Percentiles rank a stretch among this genome's conserved stretches.
Evolutionary conservation across 2,113 vertebrate genomes (phyloP).

Genomic region (Holacanthus passer): DNA sequence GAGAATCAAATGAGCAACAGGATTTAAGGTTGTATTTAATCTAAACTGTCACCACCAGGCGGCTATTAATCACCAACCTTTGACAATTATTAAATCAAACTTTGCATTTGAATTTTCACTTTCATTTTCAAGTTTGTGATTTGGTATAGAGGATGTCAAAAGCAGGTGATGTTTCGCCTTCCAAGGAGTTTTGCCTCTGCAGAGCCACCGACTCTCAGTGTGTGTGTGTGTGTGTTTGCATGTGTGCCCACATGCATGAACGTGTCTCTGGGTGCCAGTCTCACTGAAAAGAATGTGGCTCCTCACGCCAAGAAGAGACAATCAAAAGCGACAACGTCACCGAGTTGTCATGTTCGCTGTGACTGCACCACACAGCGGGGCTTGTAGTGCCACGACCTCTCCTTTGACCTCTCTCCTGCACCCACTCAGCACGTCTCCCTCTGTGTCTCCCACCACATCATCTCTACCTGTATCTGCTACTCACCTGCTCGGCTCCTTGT

Average conservation of each 20-base stretch:
- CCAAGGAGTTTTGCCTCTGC: slow-evolving; percentile 29
- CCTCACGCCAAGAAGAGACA: slow-evolving; percentile 46
- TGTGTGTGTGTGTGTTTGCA: slow-evolving; percentile 18
- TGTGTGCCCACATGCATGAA: slow-evolving; percentile 6
- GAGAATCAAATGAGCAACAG: slow-evolving; percentile 29
- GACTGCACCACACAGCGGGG: slow-evolving; percentile 16
- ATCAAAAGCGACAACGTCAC: slow-evolving; percentile 66
- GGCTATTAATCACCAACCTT: slow-evolving; percentile 10
- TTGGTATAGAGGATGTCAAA: neutral
- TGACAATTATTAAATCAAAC: neutral
- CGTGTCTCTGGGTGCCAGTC: slow-evolving; percentile 50
- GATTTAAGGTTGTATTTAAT: neutral
- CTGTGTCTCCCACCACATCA: slow-evolving; percentile 13
- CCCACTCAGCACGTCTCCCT: slow-evolving; percentile 18
- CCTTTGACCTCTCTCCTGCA: slow-evolving; percentile 31
- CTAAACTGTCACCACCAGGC: neutral
- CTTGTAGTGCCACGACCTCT: slow-evolving; percentile 43
- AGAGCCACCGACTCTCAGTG: slow-evolving; percentile 38
- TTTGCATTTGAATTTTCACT: neutral
- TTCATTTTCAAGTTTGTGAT: neutral
- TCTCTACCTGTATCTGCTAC: slow-evolving; percentile 37
- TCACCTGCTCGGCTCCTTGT: slow-evolving; percentile 44
- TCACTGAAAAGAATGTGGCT: slow-evolving; percentile 44
- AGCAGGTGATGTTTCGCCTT: slow-evolving; percentile 11
- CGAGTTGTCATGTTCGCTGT: slow-evolving; percentile 49